These are phyloP conservation scores for Protobothrops mucrosquamatus DNA, from an alignment of 2,113 vertebrate species.

Conservation along the genomic window DNA sequence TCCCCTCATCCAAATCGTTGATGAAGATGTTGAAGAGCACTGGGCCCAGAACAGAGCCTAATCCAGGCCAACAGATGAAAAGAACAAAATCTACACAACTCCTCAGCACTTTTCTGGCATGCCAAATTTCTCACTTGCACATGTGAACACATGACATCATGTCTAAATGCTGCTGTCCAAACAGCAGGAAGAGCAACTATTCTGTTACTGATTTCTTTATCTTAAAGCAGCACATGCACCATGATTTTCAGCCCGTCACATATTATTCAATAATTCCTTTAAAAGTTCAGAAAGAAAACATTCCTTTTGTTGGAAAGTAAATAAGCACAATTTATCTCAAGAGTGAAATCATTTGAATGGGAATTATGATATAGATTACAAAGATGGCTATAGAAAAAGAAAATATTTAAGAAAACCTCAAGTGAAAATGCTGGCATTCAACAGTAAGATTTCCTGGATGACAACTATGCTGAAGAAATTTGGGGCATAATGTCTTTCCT, in stretches of 20 bases:
- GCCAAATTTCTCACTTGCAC: background rate
- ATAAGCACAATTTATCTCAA: background rate
- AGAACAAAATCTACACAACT: background rate
- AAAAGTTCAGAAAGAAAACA: background rate
- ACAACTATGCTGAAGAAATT: rapidly evolving
- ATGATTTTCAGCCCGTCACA: background rate
- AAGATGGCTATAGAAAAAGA: background rate
- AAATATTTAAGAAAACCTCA: constrained; percentile 30
- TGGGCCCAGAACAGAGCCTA: too few species aligned
- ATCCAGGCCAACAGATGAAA: background rate
- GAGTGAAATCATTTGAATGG: background rate
- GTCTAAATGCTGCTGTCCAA: background rate
- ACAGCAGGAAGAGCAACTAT: background rate
- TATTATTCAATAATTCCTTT: background rate
- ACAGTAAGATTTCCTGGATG: background rate
- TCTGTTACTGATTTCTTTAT: background rate
- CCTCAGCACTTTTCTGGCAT: background rate
- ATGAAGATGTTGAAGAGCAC: too few species aligned
- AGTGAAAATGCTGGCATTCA: background rate
- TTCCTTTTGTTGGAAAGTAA: background rate
- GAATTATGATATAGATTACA: background rate
- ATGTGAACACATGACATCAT: background rate
- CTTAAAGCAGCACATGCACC: background rate
- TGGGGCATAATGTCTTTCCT: rapidly evolving
- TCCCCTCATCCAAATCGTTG: too few species aligned